Base-by-base conservation (phyloP, 2,888 invertebrate genomes). In the Caenorhabditis sinica region DNA sequence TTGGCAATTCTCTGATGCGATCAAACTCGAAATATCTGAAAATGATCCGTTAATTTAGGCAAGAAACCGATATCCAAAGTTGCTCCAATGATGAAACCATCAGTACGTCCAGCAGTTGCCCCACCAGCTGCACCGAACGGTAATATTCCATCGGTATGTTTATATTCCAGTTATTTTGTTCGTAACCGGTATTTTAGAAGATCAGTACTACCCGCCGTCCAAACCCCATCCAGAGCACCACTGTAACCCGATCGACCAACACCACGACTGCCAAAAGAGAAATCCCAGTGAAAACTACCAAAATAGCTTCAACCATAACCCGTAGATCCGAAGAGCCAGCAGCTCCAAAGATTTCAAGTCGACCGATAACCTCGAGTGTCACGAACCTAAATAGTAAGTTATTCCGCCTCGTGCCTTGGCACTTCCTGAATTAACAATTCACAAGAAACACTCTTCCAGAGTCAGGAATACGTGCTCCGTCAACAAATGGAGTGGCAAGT, bases 61-160 rank as follows among this genome's bases (percentile, higher is more conserved):
- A 85, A 82, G 20, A 85, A 85, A 40, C 85, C 85, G 5, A 85
- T 82, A 13, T 85, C 85, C 15, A 82, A 82, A 60, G 85, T 85
- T 11, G 85, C 85, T 17, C 85, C 85, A 9, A 82, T 85, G 65
- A 60, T 82, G 60, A 85, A 85, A 63, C 30, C 56, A 0, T 25
- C 81, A 1, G n/a, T 65, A 15, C 79, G 80, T 15, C 65, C 83
- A 8, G 11, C 49, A 49, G 49, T 20, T 9, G 20, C n/a, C 4
- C 49, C 49, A 20, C 49, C 49, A 9, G 49, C 49, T 4, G 43
- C 49, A 4, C 25, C 68, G 5, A 79, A 69, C 33, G 79, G 73
- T 28, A 79, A 66, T 28, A 53, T 17, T 9, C 73, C 53, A 60
- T 51, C 74, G 45, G 82, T 82, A 20, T 11, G 56, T 45, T 58